Conservation (phyloP, 1,140 invertebrate species). For the Holcopasites calliopsidis region DNA sequence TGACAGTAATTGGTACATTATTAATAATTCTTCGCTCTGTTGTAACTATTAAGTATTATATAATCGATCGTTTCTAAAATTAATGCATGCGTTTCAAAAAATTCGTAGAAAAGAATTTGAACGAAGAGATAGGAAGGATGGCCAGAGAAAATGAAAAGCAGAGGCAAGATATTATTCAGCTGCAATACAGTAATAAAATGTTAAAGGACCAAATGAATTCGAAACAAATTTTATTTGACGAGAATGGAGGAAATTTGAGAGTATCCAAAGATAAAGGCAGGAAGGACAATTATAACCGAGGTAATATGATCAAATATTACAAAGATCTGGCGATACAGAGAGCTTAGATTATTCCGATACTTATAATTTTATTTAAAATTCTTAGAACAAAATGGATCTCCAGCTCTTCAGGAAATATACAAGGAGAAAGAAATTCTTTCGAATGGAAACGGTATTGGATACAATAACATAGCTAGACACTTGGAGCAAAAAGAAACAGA, state of each 20-base stretch:
- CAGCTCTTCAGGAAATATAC: not conserved
- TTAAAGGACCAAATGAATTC: conserved; percentile 56
- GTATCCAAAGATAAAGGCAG: conserved; percentile 40
- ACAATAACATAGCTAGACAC: conserved; percentile 47
- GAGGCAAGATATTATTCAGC: conserved; percentile 76
- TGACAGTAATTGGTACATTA: conserved; percentile 77
- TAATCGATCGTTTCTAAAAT: no score
- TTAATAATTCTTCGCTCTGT: no score
- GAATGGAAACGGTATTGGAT: conserved; percentile 28
- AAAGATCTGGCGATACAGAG: conserved; percentile 41
- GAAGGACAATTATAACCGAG: conserved; percentile 55
- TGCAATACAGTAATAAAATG: conserved; percentile 69
- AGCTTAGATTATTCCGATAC: not conserved
- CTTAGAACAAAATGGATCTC: conserved; percentile 43
- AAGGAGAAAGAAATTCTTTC: conserved; percentile 30
- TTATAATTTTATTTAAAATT: not conserved
- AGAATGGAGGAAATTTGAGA: not conserved
- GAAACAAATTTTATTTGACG: conserved; percentile 21
- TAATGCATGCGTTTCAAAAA: no score
- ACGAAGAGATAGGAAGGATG: conserved; percentile 78
- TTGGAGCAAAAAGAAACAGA: conserved; percentile 54
- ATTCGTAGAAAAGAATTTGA: conserved; percentile 80
- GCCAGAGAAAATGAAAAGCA: conserved; percentile 70
- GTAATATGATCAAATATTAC: conserved; percentile 19
- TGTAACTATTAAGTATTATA: no score